Conservation (phyloP, 2,797 vertebrate genomes). For the Acanthornis magna region DNA sequence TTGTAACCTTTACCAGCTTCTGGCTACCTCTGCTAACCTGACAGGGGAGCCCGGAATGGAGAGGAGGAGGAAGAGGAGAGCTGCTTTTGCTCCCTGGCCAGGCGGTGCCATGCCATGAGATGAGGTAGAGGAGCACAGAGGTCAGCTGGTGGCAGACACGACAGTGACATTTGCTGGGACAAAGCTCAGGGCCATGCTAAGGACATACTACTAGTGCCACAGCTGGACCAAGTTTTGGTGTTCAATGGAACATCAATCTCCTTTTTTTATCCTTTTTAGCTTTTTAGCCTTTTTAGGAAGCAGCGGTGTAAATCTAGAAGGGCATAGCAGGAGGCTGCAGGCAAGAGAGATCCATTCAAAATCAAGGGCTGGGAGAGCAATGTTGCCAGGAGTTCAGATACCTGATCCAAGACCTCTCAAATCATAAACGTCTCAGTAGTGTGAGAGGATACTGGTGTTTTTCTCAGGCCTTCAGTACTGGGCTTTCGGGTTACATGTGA, state of each 20-base stretch:
- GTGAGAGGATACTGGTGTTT: background rate
- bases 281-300: background rate
- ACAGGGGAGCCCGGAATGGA: background rate
- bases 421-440: background rate
- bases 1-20: background rate
- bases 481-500: background rate
- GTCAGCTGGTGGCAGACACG: background rate
- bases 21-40: background rate
- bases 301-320: background rate
- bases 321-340: background rate
- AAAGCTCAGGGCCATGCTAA: background rate
- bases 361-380: background rate
- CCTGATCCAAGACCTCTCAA: background rate
- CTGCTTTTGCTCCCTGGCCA: background rate
- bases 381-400: background rate
- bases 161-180: background rate
- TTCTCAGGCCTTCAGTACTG: background rate
- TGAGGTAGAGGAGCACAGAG: background rate
- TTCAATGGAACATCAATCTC: background rate
- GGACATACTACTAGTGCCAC: background rate
- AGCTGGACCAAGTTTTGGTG: background rate
- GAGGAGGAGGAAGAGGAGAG: background rate
- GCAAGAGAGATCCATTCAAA: background rate
- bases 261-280: background rate
- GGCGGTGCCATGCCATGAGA: background rate